Conservation (phyloP, 2,888 invertebrate species). For the Mesopsocus fuscifrons region DNA sequence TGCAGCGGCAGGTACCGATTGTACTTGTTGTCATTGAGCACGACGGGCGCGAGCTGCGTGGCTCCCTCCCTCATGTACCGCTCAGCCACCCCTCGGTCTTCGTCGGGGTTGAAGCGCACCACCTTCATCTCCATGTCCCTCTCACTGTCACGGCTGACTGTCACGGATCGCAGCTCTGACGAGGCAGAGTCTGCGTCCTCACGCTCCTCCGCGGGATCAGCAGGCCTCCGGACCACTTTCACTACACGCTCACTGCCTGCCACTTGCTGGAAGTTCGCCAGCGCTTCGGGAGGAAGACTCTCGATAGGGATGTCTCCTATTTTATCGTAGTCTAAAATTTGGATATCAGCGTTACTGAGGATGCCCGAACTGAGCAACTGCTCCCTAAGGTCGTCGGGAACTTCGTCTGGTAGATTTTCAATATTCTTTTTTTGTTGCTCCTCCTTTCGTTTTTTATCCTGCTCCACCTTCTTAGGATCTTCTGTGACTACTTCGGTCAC, state of each 20-base stretch:
- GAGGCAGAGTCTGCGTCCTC: slow-evolving; percentile 32
- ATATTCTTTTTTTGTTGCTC: slow-evolving; percentile 28
- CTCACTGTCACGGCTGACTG: slow-evolving; percentile 25
- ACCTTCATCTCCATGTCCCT: slow-evolving; percentile 62
- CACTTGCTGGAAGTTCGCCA: slow-evolving; percentile 72
- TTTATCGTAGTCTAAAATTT: slow-evolving; percentile 73
- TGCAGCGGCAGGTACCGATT: slow-evolving; percentile 30
- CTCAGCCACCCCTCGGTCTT: slow-evolving; percentile 50
- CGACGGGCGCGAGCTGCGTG: slow-evolving; percentile 47
- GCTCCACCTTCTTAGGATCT: slow-evolving; percentile 22
- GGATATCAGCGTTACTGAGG: slow-evolving; percentile 70
- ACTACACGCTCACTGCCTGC: slow-evolving; percentile 43
- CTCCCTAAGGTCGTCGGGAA: slow-evolving; percentile 67
- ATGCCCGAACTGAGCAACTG: slow-evolving; percentile 72
- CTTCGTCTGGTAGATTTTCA: slow-evolving; percentile 56
- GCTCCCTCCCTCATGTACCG: slow-evolving; percentile 55
- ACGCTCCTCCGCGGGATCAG: slow-evolving; percentile 26
- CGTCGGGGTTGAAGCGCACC: slow-evolving; percentile 59
- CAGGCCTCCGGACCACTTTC: slow-evolving; percentile 6
- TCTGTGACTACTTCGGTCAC: slow-evolving; percentile 16
- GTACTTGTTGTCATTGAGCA: slow-evolving; percentile 47
- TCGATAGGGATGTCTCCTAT: slow-evolving; percentile 70
- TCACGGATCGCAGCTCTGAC: slow-evolving; percentile 25
- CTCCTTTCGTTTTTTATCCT: slow-evolving; percentile 31
- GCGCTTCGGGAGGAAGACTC: slow-evolving; percentile 63